These are phyloP conservation scores for Thysanoteuthis rhombus DNA, from an alignment of 2,888 invertebrate species.

Conservation along the genomic window DNA sequence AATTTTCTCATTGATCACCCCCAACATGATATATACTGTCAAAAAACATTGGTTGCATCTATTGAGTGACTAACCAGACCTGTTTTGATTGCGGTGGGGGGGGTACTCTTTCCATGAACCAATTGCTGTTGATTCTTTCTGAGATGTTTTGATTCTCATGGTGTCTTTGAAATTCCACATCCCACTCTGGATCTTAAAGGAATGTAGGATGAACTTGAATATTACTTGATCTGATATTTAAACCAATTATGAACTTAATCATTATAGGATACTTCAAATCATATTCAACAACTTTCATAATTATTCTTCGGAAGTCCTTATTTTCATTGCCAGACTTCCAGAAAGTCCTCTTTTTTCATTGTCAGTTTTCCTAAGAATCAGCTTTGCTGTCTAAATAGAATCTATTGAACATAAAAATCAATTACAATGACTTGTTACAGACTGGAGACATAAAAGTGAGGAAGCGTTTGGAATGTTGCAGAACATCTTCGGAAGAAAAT, in stretches of 20 bases:
- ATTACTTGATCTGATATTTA: not conserved
- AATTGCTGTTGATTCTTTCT: too few relatives aligned
- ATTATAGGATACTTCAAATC: not conserved
- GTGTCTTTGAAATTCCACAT: too few relatives aligned
- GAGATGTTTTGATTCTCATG: too few relatives aligned
- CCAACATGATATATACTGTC: too few relatives aligned
- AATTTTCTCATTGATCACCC: too few relatives aligned
- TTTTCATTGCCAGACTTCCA: not conserved
- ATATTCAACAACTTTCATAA: not conserved
- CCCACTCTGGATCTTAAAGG: not conserved
- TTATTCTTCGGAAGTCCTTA: not conserved
- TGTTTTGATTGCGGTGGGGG: too few relatives aligned
- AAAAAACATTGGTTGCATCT: too few relatives aligned
- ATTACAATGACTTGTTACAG: slow-evolving; percentile 1
- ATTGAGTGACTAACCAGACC: too few relatives aligned
- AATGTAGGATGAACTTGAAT: not conserved
- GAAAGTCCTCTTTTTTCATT: not conserved
- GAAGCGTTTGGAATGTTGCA: not conserved
- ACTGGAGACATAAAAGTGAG: not conserved
- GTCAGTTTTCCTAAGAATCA: not conserved
- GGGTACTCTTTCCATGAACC: too few relatives aligned
- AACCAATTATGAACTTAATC: not conserved
- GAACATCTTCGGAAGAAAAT: not conserved
- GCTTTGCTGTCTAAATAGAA: not conserved
- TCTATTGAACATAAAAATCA: not conserved